Percentiles rank a stretch among this genome's conserved stretches.
Evolutionary conservation across 2,797 vertebrate genomes (phyloP).

Genomic region (Notamacropus eugenii): DNA sequence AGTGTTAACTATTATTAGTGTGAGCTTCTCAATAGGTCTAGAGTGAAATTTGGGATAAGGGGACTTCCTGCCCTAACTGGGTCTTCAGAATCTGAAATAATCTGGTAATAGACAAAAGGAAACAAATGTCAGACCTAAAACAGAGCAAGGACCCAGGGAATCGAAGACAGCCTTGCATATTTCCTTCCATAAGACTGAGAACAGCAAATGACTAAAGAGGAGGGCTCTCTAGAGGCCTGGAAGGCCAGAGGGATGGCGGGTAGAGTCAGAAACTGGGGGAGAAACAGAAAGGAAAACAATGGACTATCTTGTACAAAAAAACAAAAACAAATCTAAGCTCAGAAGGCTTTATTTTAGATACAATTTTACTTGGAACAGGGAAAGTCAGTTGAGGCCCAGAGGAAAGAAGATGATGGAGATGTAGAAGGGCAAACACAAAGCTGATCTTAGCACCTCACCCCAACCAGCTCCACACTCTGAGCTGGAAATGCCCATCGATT

Average conservation of each 20-base stretch:
- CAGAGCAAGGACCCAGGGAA: background rate
- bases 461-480: constrained; percentile 26
- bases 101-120: background rate
- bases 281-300: background rate
- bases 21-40: constrained; percentile 1
- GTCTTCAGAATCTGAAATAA: background rate
- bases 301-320: background rate
- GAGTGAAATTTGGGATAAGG: background rate
- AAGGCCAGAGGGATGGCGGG: background rate
- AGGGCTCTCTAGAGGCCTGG: background rate
- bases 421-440: constrained; percentile 22
- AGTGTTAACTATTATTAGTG: background rate
- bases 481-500: constrained; percentile 44
- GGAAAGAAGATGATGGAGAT: constrained; percentile 13
- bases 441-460: constrained; percentile 26
- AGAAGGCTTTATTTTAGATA: constrained; percentile 20
- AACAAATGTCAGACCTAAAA: constrained; percentile 1
- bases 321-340: background rate
- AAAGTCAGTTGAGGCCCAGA: background rate
- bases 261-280: background rate
- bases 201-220: constrained; percentile 31
- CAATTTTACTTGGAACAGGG: background rate
- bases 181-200: background rate
- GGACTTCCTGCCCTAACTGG: background rate
- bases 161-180: constrained; percentile 5